These are phyloP conservation scores for Metellina segmentata DNA, from an alignment of 2,888 invertebrate species.

Conservation along the genomic window DNA sequence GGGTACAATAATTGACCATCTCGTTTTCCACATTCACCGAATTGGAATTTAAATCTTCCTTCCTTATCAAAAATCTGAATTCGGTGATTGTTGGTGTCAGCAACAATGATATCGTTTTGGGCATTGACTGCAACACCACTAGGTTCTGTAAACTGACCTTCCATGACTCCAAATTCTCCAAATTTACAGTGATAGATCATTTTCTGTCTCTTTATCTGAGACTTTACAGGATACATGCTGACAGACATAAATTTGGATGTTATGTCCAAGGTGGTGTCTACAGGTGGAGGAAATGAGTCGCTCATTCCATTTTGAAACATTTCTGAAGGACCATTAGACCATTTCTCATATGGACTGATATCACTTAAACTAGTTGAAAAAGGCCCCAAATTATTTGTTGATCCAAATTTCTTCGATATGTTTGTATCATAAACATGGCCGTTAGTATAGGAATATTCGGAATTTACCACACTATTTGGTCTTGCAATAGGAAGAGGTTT, in stretches of 20 bases:
- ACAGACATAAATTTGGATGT: conserved; percentile 90
- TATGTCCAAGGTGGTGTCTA: conserved; percentile 89
- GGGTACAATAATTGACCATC: conserved; percentile 99
- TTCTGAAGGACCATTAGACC: conserved; percentile 92
- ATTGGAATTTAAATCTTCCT: conserved; percentile 99
- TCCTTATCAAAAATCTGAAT: conserved; percentile 99
- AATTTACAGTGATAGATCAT: conserved; percentile 99
- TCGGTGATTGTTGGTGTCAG: conserved; percentile 98
- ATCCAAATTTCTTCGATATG: conserved; percentile 84
- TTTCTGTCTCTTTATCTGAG: conserved; percentile 98
- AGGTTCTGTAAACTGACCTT: conserved; percentile 99
- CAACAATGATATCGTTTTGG: conserved; percentile 97
- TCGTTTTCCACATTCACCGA: conserved; percentile 97
- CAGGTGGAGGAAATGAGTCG: conserved; percentile 72
- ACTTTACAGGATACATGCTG: conserved; percentile 87
- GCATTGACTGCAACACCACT: conserved; percentile 99
- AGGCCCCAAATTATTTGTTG: conserved; percentile 89
- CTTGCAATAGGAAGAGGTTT: conserved; percentile 91
- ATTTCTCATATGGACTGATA: conserved; percentile 92
- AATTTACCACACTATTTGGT: conserved; percentile 84
- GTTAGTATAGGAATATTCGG: conserved; percentile 87
- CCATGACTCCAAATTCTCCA: conserved; percentile 99
- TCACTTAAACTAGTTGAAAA: conserved; percentile 82
- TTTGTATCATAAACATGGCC: conserved; percentile 83
- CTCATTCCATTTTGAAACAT: conserved; percentile 80